These are phyloP conservation scores for Plagodis dolabraria DNA, from an alignment of 2,888 invertebrate genomes.

Conservation along the genomic window DNA sequence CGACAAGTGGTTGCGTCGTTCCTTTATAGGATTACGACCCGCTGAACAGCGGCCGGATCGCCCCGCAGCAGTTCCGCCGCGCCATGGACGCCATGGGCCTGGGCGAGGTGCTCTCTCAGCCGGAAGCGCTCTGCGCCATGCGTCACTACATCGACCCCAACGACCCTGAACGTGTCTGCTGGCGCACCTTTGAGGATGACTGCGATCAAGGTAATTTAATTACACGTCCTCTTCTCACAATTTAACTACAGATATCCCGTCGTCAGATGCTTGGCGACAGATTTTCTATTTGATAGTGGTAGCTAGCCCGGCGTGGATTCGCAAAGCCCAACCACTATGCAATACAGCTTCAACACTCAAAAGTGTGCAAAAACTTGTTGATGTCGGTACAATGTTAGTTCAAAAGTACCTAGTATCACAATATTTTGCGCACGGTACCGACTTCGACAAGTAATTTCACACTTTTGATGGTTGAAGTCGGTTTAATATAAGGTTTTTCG, in stretches of 20 bases:
- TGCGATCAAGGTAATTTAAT: constrained; percentile 87
- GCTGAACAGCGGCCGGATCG: constrained; percentile 87
- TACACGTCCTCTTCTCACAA: background rate
- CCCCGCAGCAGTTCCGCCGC: constrained; percentile 89
- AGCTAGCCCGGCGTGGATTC: background rate
- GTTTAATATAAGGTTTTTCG: too few species aligned
- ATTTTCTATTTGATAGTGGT: too few species aligned
- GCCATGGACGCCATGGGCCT: constrained; percentile 88
- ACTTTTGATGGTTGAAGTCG: too few species aligned
- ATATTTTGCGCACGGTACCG: too few species aligned
- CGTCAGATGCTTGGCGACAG: too few species aligned
- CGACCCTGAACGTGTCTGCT: constrained; percentile 88
- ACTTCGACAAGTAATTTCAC: too few species aligned
- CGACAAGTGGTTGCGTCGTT: background rate
- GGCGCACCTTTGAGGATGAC: constrained; percentile 91
- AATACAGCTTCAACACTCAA: too few species aligned
- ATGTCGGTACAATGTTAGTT: too few species aligned
- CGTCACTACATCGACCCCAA: constrained; percentile 89
- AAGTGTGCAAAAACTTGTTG: too few species aligned
- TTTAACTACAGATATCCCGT: background rate
- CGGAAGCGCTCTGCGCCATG: constrained; percentile 87
- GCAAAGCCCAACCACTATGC: too few species aligned
- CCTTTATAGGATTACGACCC: constrained; percentile 88
- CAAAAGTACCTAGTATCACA: too few species aligned
- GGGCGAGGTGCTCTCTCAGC: constrained; percentile 83